Evolutionary conservation across 2,888 invertebrate species (phyloP).

Genomic region (Ormia ochracea): DNA sequence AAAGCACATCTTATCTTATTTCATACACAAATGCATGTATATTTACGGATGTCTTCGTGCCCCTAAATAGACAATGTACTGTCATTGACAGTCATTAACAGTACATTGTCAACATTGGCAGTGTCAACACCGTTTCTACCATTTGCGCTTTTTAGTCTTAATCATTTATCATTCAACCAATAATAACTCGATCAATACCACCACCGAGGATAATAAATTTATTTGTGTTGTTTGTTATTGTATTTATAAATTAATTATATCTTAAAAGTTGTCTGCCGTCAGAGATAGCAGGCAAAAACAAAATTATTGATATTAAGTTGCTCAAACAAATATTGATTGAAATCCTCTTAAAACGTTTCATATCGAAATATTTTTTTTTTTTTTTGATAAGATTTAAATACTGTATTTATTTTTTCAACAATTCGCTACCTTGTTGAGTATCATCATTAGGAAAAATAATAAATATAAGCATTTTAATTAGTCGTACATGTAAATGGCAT

Average conservation of each 20-base stretch:
- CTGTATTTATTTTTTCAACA: too few species aligned
- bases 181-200: background rate
- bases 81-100: slow-evolving; percentile 30
- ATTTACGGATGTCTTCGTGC: background rate
- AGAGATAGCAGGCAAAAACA: background rate
- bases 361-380: too few species aligned
- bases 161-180: background rate
- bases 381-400: too few species aligned
- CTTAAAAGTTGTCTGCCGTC: background rate
- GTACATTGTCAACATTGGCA: slow-evolving; percentile 9
- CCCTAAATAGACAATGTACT: slow-evolving; percentile 13
- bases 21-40: background rate
- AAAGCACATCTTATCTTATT: slow-evolving; percentile 22
- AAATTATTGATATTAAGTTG: background rate
- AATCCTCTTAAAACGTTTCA: too few species aligned
- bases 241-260: background rate
- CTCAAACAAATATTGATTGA: background rate
- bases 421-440: too few species aligned
- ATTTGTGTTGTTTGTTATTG: background rate
- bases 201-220: background rate
- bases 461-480: too few species aligned
- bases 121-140: slow-evolving; percentile 2
- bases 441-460: too few species aligned
- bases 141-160: background rate
- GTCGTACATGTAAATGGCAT: too few species aligned